Conservation (phyloP, 1,140 invertebrate genomes). For the Helicoverpa zea region DNA sequence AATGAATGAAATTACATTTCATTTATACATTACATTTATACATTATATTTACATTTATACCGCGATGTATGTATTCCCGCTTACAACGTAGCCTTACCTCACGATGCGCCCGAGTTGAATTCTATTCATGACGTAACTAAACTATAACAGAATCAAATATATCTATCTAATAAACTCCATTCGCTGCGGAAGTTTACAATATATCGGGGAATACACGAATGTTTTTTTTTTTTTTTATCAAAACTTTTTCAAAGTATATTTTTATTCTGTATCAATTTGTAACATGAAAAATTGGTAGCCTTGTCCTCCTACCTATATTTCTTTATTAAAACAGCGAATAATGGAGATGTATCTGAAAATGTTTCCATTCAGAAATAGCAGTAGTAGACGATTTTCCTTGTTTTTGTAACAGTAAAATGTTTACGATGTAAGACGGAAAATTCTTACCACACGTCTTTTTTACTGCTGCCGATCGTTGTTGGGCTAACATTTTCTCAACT, state of each 20-base stretch:
- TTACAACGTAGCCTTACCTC: neutral
- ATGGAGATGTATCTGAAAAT: no score
- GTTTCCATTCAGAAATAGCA: no score
- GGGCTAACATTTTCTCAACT: no score
- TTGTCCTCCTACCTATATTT: neutral
- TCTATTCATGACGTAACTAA: constrained; percentile 4
- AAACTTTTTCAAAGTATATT: neutral
- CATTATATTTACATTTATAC: no score
- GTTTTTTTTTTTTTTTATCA: constrained; percentile 10
- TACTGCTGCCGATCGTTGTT: no score
- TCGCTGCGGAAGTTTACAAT: constrained; percentile 22
- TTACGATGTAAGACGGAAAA: no score
- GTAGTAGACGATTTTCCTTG: no score
- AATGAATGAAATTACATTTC: no score
- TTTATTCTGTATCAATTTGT: neutral
- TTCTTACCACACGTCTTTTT: no score
- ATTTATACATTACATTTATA: no score
- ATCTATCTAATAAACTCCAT: neutral
- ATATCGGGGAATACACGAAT: constrained; percentile 8
- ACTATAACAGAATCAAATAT: neutral
- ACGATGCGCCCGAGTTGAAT: constrained; percentile 23
- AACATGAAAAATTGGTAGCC: constrained; percentile 6
- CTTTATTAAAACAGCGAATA: neutral
- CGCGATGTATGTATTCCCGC: neutral
- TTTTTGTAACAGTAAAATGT: neutral